These are phyloP conservation scores for Thysanoteuthis rhombus DNA, from an alignment of 2,888 invertebrate species.

Conservation along the genomic window DNA sequence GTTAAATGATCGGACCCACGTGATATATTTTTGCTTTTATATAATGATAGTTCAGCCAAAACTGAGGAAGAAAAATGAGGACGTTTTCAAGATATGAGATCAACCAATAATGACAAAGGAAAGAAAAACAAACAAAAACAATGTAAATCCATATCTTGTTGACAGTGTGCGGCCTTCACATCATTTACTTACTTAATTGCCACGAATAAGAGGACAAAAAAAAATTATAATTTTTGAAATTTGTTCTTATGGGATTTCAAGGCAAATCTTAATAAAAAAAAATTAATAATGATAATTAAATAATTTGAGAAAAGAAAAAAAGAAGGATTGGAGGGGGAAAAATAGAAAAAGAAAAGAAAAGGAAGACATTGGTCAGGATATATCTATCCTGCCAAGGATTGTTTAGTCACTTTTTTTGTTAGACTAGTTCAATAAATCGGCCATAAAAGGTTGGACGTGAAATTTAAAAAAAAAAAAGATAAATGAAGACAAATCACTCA, in stretches of 20 bases:
- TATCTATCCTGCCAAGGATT: background rate
- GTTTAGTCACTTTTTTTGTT: background rate
- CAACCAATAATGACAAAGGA: background rate
- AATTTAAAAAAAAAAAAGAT: background rate
- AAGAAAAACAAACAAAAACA: too few relatives aligned
- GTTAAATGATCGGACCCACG: background rate
- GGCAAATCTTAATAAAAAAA: background rate
- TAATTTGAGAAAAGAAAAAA: too few relatives aligned
- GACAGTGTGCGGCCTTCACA: too few relatives aligned
- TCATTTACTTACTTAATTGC: too few relatives aligned
- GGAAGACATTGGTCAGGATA: background rate
- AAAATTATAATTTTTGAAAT: background rate
- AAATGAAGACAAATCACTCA: background rate
- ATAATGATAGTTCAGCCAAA: background rate
- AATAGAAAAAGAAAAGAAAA: background rate
- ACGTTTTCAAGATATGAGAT: background rate
- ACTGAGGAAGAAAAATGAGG: background rate
- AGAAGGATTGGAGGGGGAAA: too few relatives aligned
- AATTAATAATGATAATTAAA: too few relatives aligned
- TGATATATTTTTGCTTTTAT: background rate
- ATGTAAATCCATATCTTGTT: too few relatives aligned
- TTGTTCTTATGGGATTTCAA: background rate
- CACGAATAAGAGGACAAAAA: background rate
- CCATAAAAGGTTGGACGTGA: background rate
- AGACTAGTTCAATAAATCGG: background rate